Evolutionary conservation across 2,113 vertebrate genomes (phyloP), one percentile per base, ranked within the genome.

Genomic region (Cercopithecus mona): DNA sequence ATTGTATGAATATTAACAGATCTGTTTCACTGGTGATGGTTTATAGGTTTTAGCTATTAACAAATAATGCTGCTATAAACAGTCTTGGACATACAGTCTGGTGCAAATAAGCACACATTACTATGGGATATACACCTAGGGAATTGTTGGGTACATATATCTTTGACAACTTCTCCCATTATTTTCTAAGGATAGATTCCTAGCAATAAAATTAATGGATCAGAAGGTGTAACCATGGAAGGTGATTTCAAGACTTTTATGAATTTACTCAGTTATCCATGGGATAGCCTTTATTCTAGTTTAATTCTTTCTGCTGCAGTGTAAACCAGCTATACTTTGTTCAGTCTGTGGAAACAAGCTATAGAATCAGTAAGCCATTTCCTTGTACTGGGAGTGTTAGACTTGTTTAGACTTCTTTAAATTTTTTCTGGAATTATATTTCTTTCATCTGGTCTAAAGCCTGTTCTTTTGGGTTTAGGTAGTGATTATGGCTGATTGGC

Each of bases 171-270:
- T 88, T 88, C 52, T 95, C 64, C 61, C 8, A 30, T 90, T 80
- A 95, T 88, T 89, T 94, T 61, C 87, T 95, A n/a, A 73, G 50
- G 48, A 88, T 89, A 75, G 79, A 84, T 94, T 95, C 84, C 75
- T 86, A 79, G 59, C 32, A 81, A 52, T 93, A 91, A 95, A 94
- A 91, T 91, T 48, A 94, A 27, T 94, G 45, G 30, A 40, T 94
- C 59, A 79, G 40, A 93, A 94, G 50, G n/a, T 90, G 0, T 90
- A 86, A 83, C 45, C n/a, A 17, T 55, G 35, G 45, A 86, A 90
- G 76, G 32, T n/a, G 30, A 87, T 61, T 93, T 87, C 27, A 95
- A 75, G 52, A 75, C 38, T 40, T 80, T n/a, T 75, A 0, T 90
- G 76, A 96, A 94, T 87, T 95, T 88, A 64, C 59, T 86, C 27